Percentiles rank a stretch among this genome's conserved stretches.
These are phyloP conservation scores for Actinia tenebrosa DNA, from an alignment of 64 coral and sea anemone species.

Conservation along the genomic window DNA sequence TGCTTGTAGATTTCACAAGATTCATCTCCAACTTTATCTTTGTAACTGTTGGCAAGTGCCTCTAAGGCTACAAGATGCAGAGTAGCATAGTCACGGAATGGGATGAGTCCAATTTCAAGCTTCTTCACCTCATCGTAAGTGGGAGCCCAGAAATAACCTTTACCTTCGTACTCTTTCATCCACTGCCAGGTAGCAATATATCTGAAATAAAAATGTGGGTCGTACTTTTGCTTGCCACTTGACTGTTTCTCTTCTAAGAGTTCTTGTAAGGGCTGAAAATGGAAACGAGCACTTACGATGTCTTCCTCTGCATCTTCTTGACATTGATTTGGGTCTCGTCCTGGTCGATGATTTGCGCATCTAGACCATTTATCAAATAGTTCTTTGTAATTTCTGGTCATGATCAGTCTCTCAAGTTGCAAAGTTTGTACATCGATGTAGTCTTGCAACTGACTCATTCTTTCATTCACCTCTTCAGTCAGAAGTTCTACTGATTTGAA, in stretches of 20 bases:
- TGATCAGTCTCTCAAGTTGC: background rate
- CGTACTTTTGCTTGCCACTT: background rate
- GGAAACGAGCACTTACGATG: background rate
- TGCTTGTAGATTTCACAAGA: background rate
- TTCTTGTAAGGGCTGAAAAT: background rate
- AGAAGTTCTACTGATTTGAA: background rate
- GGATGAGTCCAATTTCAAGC: background rate
- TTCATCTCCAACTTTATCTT: background rate
- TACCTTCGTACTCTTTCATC: background rate
- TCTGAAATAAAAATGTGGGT: background rate
- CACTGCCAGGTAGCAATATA: background rate
- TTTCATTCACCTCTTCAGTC: background rate
- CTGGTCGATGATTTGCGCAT: background rate
- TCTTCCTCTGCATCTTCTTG: background rate
- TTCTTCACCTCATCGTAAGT: background rate
- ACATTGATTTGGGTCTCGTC: background rate
- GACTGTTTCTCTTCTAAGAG: background rate
- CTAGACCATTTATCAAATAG: background rate
- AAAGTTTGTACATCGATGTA: background rate
- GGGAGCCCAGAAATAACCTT: background rate
- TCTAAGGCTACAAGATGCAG: background rate
- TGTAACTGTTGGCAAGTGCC: background rate
- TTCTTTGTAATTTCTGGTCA: background rate
- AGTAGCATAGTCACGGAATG: constrained; percentile 4
- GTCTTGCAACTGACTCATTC: constrained; percentile 2